Evolutionary conservation across 1,140 invertebrate genomes (phyloP), one percentile per base, ranked within the genome.

Genomic region (Galendromus occidentalis): DNA sequence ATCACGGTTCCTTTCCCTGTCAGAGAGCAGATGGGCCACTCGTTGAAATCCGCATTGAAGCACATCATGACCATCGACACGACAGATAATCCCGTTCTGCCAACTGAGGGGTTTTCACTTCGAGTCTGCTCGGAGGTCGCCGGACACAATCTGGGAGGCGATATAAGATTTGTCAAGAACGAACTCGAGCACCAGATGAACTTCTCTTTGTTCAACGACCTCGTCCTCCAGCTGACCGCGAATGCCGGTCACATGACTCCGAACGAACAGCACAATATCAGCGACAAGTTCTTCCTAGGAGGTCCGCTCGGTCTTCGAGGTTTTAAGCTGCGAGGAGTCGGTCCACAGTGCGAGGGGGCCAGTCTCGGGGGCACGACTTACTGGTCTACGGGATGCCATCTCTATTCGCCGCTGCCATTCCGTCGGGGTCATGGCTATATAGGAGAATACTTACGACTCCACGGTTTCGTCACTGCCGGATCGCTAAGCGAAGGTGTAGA

Each of bases 321-420:
- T 17, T 95, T 93, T 74, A 80, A 83, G 45, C 80, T 83, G 73
- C 78, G 86, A 69, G 88, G 88, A 28, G 82, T 87, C 20, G 90
- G 90, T 0, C 88, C 88, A 1, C 84, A 85, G 68, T 75, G 76
- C 59, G 85, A 88, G 70, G 84, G 84, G 45, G 80, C 29, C 7
- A 25, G 66, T 69, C 51, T 79, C 6, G 79, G 79, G 33, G 76
- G 73, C 28, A 74, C 84, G 76, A 79, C 82, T 64, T 92, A 85
- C 76, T 92, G 88, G 87, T 80, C 86, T 12, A 78, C 78, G 9
- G 88, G 83, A 0, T 70, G 88, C 29, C 89, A 93, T 76, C 69
- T 90, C 1, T 92, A 85, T 74, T 83, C 84, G 7, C 89, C 89
- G 41, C 77, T 93, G 59, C 90, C 90, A 44, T 91, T 92, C 75